Conservation (phyloP, 1,140 invertebrate genomes). For the Anthonomus grandis region DNA sequence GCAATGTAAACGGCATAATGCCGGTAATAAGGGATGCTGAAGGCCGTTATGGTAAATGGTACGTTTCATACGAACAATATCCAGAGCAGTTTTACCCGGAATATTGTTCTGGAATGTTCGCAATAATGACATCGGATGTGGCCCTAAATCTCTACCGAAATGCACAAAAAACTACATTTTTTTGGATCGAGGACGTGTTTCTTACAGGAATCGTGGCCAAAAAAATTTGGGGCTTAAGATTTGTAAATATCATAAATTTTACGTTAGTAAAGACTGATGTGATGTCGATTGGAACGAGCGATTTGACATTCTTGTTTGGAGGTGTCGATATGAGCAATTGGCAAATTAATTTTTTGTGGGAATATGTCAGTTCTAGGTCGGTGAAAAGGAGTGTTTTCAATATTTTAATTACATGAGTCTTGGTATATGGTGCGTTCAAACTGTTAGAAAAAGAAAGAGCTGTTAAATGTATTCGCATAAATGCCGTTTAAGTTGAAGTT, state of each 20-base stretch:
- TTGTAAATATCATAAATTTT: constrained; percentile 47
- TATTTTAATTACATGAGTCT: no score
- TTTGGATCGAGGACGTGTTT: constrained; percentile 86
- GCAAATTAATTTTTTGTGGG: constrained; percentile 31
- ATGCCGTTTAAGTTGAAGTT: no score
- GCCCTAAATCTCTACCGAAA: constrained; percentile 60
- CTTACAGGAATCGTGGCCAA: constrained; percentile 70
- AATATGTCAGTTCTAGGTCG: constrained; percentile 24
- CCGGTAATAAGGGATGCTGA: constrained; percentile 60
- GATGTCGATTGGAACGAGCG: constrained; percentile 5
- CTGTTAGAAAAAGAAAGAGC: no score
- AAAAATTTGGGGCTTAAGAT: constrained; percentile 56
- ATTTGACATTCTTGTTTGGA: constrained; percentile 31
- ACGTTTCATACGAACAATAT: constrained; percentile 68
- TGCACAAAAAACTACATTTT: constrained; percentile 58
- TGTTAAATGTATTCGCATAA: no score
- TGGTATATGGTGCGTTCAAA: no score
- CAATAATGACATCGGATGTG: constrained; percentile 70
- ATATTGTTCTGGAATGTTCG: constrained; percentile 68
- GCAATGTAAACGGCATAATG: constrained; percentile 51
- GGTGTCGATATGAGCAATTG: constrained; percentile 23
- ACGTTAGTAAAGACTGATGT: constrained; percentile 31
- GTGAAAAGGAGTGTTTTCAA: no score
- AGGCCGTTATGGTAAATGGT: constrained; percentile 69
- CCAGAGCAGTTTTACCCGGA: constrained; percentile 61